Evolutionary conservation across 2,888 invertebrate species (phyloP).

Genomic region (Caenorhabditis plicata): DNA sequence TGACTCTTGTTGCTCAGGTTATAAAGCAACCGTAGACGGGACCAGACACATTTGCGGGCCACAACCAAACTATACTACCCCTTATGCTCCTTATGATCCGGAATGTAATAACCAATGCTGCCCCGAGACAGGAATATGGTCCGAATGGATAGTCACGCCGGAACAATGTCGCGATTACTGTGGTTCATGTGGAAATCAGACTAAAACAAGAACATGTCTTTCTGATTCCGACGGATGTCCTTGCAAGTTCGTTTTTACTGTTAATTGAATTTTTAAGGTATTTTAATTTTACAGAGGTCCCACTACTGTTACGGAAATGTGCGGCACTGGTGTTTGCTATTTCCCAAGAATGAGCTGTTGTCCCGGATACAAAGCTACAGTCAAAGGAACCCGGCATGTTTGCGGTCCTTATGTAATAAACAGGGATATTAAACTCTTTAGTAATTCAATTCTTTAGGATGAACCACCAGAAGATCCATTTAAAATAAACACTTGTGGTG

Average conservation of each 20-base stretch:
- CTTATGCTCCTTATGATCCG: slow-evolving; percentile 5
- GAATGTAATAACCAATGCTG: slow-evolving; percentile 4
- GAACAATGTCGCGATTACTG: slow-evolving; percentile 38
- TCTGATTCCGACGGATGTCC: slow-evolving; percentile 43
- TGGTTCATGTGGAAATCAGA: slow-evolving; percentile 40
- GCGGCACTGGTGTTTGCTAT: slow-evolving; percentile 34
- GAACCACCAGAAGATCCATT: slow-evolving; percentile 4
- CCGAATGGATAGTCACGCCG: slow-evolving; percentile 26
- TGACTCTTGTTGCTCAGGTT: slow-evolving; percentile 35
- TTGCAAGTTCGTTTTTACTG: slow-evolving; percentile 36
- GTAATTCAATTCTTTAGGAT: slow-evolving; percentile 1
- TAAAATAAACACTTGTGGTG: slow-evolving; percentile 31
- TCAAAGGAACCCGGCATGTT: slow-evolving; percentile 7
- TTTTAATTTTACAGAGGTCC: slow-evolving; percentile 25
- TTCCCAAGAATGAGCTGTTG: slow-evolving; percentile 44
- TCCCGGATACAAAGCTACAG: slow-evolving; percentile 19
- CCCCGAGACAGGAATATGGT: slow-evolving; percentile 22
- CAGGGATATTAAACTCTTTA: not conserved
- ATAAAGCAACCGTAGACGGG: slow-evolving; percentile 20
- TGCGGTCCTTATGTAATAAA: slow-evolving; percentile 22
- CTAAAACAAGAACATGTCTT: slow-evolving; percentile 29
- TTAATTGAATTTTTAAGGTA: not conserved
- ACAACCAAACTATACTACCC: slow-evolving; percentile 12
- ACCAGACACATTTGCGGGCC: slow-evolving; percentile 31
- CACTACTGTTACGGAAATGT: slow-evolving; percentile 14